Conservation (phyloP, 2,888 invertebrate species). For the Drosophila gaucha region DNA sequence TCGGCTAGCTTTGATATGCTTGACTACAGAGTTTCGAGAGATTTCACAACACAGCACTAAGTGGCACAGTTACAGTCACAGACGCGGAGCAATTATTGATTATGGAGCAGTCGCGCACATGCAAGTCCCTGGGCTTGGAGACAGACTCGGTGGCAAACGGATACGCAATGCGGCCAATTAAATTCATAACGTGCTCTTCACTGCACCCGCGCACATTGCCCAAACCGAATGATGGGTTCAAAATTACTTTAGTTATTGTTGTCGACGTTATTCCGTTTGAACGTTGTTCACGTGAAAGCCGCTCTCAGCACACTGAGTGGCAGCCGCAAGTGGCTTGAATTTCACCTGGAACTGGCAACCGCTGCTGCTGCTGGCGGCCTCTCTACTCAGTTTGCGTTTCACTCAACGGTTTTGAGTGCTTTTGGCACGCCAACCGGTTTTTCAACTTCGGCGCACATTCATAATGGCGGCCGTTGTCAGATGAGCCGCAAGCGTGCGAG, state of each 20-base stretch:
- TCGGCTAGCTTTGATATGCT: conserved; percentile 24
- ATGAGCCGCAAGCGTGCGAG: conserved; percentile 35
- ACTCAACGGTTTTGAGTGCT: conserved; percentile 71
- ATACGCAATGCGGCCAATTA: conserved; percentile 64
- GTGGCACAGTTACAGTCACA: conserved; percentile 20
- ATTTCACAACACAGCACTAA: conserved; percentile 39
- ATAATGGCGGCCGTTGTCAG: conserved; percentile 77
- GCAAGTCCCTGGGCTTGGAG: conserved; percentile 24
- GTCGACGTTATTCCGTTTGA: conserved; percentile 54
- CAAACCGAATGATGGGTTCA: conserved; percentile 27
- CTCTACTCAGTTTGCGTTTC: conserved; percentile 37
- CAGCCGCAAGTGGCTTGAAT: conserved; percentile 78
- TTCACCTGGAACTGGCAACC: conserved; percentile 67
- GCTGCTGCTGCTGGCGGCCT: background rate
- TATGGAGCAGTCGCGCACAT: conserved; percentile 15
- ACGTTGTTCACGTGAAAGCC: conserved; percentile 84
- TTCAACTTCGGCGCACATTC: conserved; percentile 68
- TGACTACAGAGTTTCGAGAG: conserved; percentile 19
- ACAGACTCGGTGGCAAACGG: conserved; percentile 30
- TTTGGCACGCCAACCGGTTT: conserved; percentile 72
- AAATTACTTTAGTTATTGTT: conserved; percentile 6
- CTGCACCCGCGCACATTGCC: conserved; percentile 52
- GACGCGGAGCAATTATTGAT: conserved; percentile 47
- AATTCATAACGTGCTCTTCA: conserved; percentile 63
- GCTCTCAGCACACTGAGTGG: conserved; percentile 83